These are phyloP conservation scores for Arrhopalites spinosus DNA, from an alignment of 2,888 invertebrate genomes.

Conservation along the genomic window DNA sequence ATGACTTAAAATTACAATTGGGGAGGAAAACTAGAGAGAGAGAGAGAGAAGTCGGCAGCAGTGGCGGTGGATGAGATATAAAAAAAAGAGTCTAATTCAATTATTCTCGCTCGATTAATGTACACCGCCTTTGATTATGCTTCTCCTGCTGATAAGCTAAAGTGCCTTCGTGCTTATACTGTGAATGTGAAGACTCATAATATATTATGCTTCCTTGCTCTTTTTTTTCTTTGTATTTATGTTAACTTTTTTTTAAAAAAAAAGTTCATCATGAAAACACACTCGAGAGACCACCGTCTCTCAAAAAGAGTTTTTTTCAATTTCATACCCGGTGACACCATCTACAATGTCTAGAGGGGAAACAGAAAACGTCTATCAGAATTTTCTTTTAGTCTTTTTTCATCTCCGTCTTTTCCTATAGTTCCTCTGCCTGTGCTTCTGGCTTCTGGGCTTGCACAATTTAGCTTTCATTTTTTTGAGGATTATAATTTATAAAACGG, in stretches of 20 bases:
- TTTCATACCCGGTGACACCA: constrained; percentile 24
- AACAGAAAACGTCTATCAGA: no score
- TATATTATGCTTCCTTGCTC: neutral
- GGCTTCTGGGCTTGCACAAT: no score
- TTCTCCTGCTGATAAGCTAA: constrained; percentile 39
- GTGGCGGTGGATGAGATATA: constrained; percentile 1
- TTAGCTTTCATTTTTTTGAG: no score
- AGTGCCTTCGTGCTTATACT: constrained; percentile 35
- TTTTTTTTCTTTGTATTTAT: neutral
- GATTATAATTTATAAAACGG: no score
- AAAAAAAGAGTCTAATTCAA: constrained; percentile 40
- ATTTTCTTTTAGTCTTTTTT: neutral
- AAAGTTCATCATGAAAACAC: neutral
- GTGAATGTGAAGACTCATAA: constrained; percentile 15
- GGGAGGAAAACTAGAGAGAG: neutral
- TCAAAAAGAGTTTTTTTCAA: neutral
- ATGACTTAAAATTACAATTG: constrained; percentile 13
- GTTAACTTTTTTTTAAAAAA: no score
- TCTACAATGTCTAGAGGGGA: constrained; percentile 9
- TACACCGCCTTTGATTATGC: constrained; percentile 38
- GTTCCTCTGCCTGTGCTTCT: no score
- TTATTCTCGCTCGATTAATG: constrained; percentile 41
- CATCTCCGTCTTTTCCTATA: neutral
- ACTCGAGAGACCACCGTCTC: neutral
- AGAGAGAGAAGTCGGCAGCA: neutral